These are phyloP conservation scores for Nyctibius grandis DNA, from an alignment of 2,797 vertebrate species.

Conservation along the genomic window DNA sequence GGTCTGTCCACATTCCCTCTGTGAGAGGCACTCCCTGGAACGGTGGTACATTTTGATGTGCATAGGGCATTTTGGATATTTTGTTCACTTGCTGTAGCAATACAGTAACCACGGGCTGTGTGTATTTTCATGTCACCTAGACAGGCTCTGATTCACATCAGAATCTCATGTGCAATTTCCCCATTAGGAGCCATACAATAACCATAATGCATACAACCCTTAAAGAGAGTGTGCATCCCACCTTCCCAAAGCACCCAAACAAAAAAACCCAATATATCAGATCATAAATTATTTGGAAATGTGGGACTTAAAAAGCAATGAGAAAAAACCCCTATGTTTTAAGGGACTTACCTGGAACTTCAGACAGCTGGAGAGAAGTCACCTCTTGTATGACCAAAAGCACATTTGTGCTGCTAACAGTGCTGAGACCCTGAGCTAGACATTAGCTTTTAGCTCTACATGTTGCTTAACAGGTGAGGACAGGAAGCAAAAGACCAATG, in stretches of 20 bases:
- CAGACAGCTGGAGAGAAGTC: neutral
- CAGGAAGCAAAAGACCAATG: neutral
- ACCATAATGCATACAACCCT: neutral
- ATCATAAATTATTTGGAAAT: neutral
- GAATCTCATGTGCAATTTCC: neutral
- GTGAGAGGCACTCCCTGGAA: neutral
- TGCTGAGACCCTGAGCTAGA: neutral
- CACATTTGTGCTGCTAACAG: neutral
- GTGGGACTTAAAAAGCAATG: neutral
- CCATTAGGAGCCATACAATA: neutral
- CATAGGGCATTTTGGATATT: neutral
- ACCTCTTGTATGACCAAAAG: neutral
- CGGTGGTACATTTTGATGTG: neutral
- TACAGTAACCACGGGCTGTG: neutral
- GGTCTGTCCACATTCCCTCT: neutral
- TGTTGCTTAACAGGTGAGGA: neutral
- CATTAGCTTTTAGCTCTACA: neutral
- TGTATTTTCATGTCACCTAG: neutral
- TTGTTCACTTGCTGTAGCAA: neutral
- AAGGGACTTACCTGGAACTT: neutral
- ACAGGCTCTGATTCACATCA: neutral
- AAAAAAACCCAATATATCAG: neutral
- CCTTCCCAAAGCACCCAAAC: neutral
- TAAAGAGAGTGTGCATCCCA: neutral
- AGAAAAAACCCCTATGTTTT: fast-evolving